phyloP scores from a whole-genome alignment of 2,797 vertebrate genomes.

The Acrocephalus scirpaceus region DNA sequence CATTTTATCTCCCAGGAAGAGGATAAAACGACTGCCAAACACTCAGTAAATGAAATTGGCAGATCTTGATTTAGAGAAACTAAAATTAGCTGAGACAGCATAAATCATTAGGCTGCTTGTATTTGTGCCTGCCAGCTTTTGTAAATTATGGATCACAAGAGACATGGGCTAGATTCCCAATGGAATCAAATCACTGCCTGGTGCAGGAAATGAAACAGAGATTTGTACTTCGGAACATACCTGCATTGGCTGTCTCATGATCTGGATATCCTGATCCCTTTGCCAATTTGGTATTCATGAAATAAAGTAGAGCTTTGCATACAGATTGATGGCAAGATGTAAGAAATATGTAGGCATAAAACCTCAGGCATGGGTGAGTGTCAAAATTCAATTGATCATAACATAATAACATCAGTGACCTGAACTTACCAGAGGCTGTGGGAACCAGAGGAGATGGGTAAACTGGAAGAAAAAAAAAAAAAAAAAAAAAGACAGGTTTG shows the following conservation, averaged over 20 bases:
- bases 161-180: not conserved
- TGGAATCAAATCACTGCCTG: not conserved
- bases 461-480: not conserved
- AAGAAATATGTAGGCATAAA: not conserved
- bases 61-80: not conserved
- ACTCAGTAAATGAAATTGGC: not conserved
- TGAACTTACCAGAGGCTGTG: not conserved
- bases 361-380: not conserved
- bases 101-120: not conserved
- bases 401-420: not conserved
- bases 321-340: not conserved
- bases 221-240: not conserved
- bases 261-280: not conserved
- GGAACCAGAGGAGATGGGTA: not conserved
- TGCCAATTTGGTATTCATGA: not conserved
- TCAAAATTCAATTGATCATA: not conserved
- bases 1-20: not conserved
- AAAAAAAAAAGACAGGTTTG: not conserved
- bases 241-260: not conserved
- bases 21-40: not conserved
- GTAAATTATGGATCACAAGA: not conserved
- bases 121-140: not conserved
- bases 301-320: not conserved
- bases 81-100: not conserved
- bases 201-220: not conserved